phyloP scores from a whole-genome alignment of 1,140 invertebrate species.

The Drosophila punjabiensis region DNA sequence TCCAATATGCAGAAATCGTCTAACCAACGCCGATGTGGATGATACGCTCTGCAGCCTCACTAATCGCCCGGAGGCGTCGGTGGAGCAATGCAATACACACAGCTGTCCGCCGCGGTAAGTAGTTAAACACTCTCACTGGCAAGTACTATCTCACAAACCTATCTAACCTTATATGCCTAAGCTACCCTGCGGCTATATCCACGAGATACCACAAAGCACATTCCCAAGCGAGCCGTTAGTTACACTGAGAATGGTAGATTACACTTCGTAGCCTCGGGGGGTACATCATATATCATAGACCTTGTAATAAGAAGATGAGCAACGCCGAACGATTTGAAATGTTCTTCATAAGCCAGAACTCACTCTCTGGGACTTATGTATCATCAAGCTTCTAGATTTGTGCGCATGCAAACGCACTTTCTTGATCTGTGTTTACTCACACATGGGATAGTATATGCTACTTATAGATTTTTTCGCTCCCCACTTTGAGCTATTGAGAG shows the following conservation, averaged over 20 bases:
- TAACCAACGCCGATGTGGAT: slow-evolving; percentile 90
- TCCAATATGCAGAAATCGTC: slow-evolving; percentile 91
- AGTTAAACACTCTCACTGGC: slow-evolving; percentile 33
- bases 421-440: too few species aligned
- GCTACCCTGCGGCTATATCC: not conserved
- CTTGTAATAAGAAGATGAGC: not conserved
- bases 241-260: not conserved
- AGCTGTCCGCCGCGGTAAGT: slow-evolving; percentile 95
- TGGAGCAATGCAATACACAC: slow-evolving; percentile 93
- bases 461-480: too few species aligned
- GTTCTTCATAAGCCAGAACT: not conserved
- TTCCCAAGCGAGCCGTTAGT: slow-evolving; percentile 6
- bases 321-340: not conserved
- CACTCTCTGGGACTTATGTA: too few species aligned
- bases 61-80: slow-evolving; percentile 90
- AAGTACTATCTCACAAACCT: slow-evolving; percentile 12
- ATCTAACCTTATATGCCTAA: slow-evolving; percentile 18
- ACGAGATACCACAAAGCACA: not conserved
- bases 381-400: not conserved
- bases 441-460: too few species aligned
- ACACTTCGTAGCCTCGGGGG: not conserved
- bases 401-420: not conserved
- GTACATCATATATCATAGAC: not conserved
- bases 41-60: slow-evolving; percentile 92
- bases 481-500: not conserved